Percentiles rank a stretch among this genome's conserved stretches.
phyloP scores from a whole-genome alignment of 2,888 invertebrate genomes.

The Aspidiotus destructor region DNA sequence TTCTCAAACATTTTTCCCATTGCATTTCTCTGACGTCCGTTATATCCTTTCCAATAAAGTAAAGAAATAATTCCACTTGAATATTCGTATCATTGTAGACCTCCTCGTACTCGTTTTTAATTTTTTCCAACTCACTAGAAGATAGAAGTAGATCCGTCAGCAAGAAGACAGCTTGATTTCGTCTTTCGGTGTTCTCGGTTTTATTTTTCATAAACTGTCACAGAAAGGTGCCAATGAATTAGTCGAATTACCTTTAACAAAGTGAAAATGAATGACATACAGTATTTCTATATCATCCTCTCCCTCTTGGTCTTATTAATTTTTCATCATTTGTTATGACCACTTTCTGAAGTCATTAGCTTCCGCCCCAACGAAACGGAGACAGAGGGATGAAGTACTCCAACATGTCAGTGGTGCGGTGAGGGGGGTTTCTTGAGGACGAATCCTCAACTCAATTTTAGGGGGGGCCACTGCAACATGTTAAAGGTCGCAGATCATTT shows the following conservation, averaged over 20 bases:
- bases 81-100: conserved; percentile 54
- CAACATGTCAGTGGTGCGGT: no score
- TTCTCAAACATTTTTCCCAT: conserved; percentile 44
- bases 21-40: conserved; percentile 87
- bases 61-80: conserved; percentile 93
- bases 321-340: no score
- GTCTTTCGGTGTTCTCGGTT: conserved; percentile 42
- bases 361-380: no score
- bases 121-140: conserved; percentile 1
- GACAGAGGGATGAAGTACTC: no score
- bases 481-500: no score
- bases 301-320: no score
- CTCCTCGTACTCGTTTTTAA: neutral
- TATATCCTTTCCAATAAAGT: conserved; percentile 88
- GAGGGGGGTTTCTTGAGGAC: no score
- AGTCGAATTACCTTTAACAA: neutral
- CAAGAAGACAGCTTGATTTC: conserved; percentile 94
- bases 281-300: no score
- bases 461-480: no score
- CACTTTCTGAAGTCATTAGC: no score
- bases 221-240: neutral
- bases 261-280: neutral
- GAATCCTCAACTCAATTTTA: no score
- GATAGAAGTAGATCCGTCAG: conserved; percentile 80
- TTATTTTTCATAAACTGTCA: conserved; percentile 11